Base-by-base conservation (phyloP, 2,797 vertebrate species). In the Microchirus variegatus region DNA sequence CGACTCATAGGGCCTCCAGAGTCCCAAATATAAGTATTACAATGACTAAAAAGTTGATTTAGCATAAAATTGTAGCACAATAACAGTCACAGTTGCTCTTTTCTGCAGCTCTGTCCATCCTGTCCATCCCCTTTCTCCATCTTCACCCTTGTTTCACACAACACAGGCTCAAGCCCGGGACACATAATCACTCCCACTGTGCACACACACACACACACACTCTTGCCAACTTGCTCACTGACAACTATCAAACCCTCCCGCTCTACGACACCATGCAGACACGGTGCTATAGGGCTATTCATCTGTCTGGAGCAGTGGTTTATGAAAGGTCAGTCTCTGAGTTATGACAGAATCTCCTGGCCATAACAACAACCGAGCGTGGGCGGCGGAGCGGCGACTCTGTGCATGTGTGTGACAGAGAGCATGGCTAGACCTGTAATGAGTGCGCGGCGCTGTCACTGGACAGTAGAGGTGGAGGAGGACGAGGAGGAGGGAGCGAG, bases 311-410 rank as follows among this genome's bases (percentile, higher is more conserved):
- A 81, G 84, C 73, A 73, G 73, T 81, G 81, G 83, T 84, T 86
- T 86, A 84, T 87, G 83, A 91, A 91, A 91, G 90, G 90, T 91
- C 90, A 91, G 75, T 53, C 75, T 86, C 80, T 90, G 90, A 90
- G 83, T 90, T 90, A 92, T 89, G 88, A 84, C 85, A 86, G 81
- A 82, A 81, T 89, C 83, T 89, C 81, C 83, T 85, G 85, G 89
- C 82, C 84, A 75, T 80, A 88, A 76, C 84, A 84, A 80, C 72
- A 42, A 42, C 86, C 63, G 59, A 77, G 82, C 57, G 85, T 88
- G 84, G 87, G 88, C 82, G 88, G 80, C 74, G 70, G 70, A 77
- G 75, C 77, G 75, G 50, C 78, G 58, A 75, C 53, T 74, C 55
- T 31, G 31, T 49, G 10, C 50, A 48, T 44, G 16, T 60, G 44